Percentiles rank a stretch among this genome's conserved stretches.
These are phyloP conservation scores for Orientallactaga sibirica DNA, from an alignment of 2,797 vertebrate species.

Conservation along the genomic window DNA sequence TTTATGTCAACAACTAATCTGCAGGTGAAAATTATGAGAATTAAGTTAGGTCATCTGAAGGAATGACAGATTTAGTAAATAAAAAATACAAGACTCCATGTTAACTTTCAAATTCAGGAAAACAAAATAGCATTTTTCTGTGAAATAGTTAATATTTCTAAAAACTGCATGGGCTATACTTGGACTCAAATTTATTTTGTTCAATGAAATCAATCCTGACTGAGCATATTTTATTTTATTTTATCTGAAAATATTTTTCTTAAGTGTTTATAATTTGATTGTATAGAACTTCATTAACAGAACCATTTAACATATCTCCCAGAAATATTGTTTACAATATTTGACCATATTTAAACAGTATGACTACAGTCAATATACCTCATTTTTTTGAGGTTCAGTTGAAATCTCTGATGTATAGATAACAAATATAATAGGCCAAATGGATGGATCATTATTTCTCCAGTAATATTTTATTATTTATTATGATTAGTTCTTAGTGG, in stretches of 20 bases:
- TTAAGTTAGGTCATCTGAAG: neutral
- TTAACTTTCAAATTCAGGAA: conserved; percentile 39
- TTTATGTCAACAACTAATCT: neutral
- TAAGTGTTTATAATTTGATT: neutral
- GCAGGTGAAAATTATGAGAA: neutral
- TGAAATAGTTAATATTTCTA: neutral
- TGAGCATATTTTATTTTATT: neutral
- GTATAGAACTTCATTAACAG: neutral
- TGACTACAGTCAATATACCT: neutral
- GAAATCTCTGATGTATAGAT: neutral
- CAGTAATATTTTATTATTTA: neutral
- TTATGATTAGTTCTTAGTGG: neutral
- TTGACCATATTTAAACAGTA: neutral
- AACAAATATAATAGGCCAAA: neutral
- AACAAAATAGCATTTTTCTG: neutral
- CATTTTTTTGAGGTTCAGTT: neutral
- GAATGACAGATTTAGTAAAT: neutral
- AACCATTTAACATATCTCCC: neutral
- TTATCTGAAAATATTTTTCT: neutral
- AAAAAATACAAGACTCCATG: neutral
- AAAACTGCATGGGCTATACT: neutral
- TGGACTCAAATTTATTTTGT: neutral
- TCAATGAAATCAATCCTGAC: conserved; percentile 8
- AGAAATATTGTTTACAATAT: neutral
- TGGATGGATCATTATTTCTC: neutral